Conservation (phyloP, 2,888 invertebrate species). For the Heteromyza rotundicornis region DNA sequence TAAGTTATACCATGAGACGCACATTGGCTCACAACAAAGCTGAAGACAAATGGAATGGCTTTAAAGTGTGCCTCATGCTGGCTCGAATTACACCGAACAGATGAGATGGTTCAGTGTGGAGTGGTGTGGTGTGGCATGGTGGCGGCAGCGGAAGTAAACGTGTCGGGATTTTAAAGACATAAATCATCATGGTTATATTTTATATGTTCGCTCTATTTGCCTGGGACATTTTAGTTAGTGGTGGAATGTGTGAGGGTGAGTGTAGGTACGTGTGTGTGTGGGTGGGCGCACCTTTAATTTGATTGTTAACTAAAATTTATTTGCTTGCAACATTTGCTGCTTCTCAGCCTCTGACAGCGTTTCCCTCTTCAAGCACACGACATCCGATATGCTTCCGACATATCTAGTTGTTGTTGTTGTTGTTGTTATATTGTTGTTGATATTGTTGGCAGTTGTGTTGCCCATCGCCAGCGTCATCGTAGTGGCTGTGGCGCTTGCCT, state of each 20-base stretch:
- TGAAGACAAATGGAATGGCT: slow-evolving; percentile 22
- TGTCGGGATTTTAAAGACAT: background rate
- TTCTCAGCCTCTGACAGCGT: background rate
- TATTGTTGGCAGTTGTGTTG: background rate
- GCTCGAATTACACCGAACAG: background rate
- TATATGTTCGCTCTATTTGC: background rate
- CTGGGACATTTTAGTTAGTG: background rate
- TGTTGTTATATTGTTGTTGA: background rate
- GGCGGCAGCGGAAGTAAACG: background rate
- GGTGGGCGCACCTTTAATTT: slow-evolving; percentile 21
- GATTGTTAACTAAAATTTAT: slow-evolving; percentile 31
- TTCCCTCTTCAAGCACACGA: background rate
- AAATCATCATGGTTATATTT: background rate
- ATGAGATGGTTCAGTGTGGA: too few relatives aligned
- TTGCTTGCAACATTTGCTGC: slow-evolving; percentile 6
- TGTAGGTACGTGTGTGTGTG: background rate
- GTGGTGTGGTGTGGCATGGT: background rate
- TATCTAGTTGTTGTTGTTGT: background rate
- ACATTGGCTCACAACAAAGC: background rate
- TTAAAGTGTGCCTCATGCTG: slow-evolving; percentile 17
- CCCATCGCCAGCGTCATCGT: background rate
- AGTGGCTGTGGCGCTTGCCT: background rate
- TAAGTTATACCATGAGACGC: slow-evolving; percentile 12
- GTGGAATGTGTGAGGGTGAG: background rate
- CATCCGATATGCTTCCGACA: slow-evolving; percentile 2